Evolutionary conservation across 2,797 vertebrate species (phyloP), one percentile per base, ranked within the genome.

Genomic region (Cyprinella venusta): DNA sequence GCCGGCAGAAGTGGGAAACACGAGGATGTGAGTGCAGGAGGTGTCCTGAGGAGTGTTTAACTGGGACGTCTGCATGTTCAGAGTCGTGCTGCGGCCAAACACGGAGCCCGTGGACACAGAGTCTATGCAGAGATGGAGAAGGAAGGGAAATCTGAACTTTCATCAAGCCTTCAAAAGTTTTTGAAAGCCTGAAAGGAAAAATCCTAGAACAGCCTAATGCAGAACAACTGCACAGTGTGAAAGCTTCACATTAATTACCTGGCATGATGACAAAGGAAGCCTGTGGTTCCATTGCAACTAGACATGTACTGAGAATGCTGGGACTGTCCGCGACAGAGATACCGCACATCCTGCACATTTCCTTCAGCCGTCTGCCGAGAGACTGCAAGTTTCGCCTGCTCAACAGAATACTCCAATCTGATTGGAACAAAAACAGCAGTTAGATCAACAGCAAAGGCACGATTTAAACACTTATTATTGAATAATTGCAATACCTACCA

Each of bases 251-350:
- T 30, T 63, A 48, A 89, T 90, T 93, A 97, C 98, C 98, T 97
- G 98, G 98, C 98, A 99, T 99, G 88, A 99, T 97, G 93, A 99
- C 95, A 90, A 99, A 99, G 89, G 98, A 99, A 80, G 97, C 98
- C 92, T 99, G 98, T 38, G 98, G 97, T 91, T 99, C 98, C 95
- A 99, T 97, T 89, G 98, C 98, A 88, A 99, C 98, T 90, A 99
- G 91, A 90, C 98, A 99, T 90, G 98, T 97, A 56, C 97, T 99
- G 89, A 99, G 96, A 89, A 99, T 99, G 95, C 97, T 97, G 91
- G 98, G 98, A 89, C 97, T 99, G 91, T 99, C 97, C 1, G 98
- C 96, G 70, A 97, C 95, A 4, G 98, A 99, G 93, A 99, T 99
- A n/a, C 98, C 97, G 52, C 98, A 99, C 97, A 99, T 98, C 87